Conservation (phyloP, 2,888 invertebrate genomes). For the Acleris laterana region DNA sequence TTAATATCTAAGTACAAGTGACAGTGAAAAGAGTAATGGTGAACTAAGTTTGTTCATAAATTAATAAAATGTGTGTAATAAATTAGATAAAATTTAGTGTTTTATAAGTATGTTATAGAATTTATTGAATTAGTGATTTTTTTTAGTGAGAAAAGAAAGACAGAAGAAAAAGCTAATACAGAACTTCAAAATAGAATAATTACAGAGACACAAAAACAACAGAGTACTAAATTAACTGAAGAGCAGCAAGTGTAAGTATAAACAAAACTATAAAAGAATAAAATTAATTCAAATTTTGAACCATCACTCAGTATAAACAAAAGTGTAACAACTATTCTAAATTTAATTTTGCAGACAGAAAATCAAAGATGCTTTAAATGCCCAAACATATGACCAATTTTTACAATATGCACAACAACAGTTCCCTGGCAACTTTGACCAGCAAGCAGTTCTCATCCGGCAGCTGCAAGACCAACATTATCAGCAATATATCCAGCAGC, state of each 20-base stretch:
- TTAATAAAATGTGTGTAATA: too few relatives aligned
- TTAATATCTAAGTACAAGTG: too few relatives aligned
- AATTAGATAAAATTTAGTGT: too few relatives aligned
- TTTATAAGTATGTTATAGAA: too few relatives aligned
- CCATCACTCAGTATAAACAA: too few relatives aligned
- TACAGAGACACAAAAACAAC: conserved; percentile 86
- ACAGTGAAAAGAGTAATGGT: too few relatives aligned
- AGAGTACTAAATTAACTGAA: conserved; percentile 85
- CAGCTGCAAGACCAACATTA: conserved; percentile 99
- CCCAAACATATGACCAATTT: conserved; percentile 95
- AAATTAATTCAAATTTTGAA: too few relatives aligned
- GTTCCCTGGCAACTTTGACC: conserved; percentile 91
- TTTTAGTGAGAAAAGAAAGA: conserved; percentile 77
- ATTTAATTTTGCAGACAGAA: conserved; percentile 84
- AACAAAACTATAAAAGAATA: background rate
- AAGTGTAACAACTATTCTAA: background rate
- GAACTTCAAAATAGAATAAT: conserved; percentile 85
- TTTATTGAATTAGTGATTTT: conserved; percentile 1
- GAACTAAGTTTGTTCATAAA: too few relatives aligned
- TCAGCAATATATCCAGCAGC: conserved; percentile 98
- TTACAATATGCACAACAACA: conserved; percentile 97
- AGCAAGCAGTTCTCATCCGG: conserved; percentile 96
- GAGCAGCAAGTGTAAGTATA: conserved; percentile 84
- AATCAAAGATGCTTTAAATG: conserved; percentile 98
- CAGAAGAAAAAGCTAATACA: conserved; percentile 82